Evolutionary conservation across 2,797 vertebrate genomes (phyloP).

Genomic region (Podarcis lilfordi): DNA sequence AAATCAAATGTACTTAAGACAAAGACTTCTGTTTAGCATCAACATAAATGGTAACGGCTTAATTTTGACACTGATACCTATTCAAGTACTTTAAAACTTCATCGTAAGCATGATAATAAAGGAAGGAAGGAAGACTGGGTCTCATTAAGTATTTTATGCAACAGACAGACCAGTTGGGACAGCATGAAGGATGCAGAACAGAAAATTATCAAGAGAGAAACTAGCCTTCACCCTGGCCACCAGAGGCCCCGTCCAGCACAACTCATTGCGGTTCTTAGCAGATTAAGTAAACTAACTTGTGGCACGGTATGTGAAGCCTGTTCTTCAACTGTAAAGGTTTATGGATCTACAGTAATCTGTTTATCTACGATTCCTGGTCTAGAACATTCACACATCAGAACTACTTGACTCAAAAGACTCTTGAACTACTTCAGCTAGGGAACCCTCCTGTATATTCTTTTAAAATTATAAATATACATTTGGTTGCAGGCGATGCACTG

Average conservation of each 20-base stretch:
- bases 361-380: slow-evolving; percentile 68
- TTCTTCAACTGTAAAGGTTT: slow-evolving; percentile 67
- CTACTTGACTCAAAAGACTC: slow-evolving; percentile 42
- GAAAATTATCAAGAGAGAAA: background rate
- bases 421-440: slow-evolving; percentile 34
- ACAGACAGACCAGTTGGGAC: background rate
- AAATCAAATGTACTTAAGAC: background rate
- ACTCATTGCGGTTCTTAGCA: background rate
- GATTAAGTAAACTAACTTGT: slow-evolving; percentile 20
- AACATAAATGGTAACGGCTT: background rate
- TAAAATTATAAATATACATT: slow-evolving; percentile 45
- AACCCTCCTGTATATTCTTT: slow-evolving; percentile 32
- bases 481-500: slow-evolving; percentile 73
- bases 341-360: slow-evolving; percentile 59
- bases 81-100: background rate
- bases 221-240: background rate
- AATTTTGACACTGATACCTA: background rate
- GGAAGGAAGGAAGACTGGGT: slow-evolving; percentile 3
- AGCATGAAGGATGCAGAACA: background rate
- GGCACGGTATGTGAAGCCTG: slow-evolving; percentile 47
- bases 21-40: background rate
- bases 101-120: background rate
- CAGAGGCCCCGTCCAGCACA: background rate
- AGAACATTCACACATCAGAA: slow-evolving; percentile 52
- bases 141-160: background rate